Conservation (phyloP, 2,113 vertebrate genomes). For the Edolisoma coerulescens region DNA sequence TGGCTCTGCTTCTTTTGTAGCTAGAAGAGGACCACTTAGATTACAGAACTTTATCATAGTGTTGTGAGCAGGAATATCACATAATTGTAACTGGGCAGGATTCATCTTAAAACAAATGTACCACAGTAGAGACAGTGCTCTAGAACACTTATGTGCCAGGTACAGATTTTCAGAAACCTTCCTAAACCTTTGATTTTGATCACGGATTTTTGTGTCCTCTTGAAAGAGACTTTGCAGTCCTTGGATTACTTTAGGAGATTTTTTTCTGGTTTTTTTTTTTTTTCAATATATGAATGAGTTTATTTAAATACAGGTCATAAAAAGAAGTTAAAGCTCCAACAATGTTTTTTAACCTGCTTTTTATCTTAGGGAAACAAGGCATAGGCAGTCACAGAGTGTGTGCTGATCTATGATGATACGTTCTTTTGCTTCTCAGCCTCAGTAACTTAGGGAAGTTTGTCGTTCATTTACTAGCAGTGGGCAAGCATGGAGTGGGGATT, state of each 20-base stretch:
- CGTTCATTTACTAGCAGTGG: neutral
- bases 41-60: neutral
- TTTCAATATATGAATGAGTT: neutral
- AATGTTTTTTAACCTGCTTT: neutral
- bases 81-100: neutral
- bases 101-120: neutral
- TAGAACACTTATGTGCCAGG: neutral
- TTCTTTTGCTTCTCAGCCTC: neutral
- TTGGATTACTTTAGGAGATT: neutral
- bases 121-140: neutral
- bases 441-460: neutral
- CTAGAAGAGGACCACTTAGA: neutral
- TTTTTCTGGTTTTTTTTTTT: neutral
- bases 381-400: neutral
- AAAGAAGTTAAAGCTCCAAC: neutral
- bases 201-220: neutral
- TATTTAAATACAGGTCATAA: neutral
- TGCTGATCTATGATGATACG: neutral
- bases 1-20: neutral
- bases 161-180: neutral
- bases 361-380: neutral
- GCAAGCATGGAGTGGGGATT: neutral
- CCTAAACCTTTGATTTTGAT: neutral
- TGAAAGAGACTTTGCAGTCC: neutral
- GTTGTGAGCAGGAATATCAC: neutral